Percentiles rank a stretch among this genome's conserved stretches.
These are phyloP conservation scores for Drosophila peninsularis DNA, from an alignment of 2,888 invertebrate species.

Conservation along the genomic window DNA sequence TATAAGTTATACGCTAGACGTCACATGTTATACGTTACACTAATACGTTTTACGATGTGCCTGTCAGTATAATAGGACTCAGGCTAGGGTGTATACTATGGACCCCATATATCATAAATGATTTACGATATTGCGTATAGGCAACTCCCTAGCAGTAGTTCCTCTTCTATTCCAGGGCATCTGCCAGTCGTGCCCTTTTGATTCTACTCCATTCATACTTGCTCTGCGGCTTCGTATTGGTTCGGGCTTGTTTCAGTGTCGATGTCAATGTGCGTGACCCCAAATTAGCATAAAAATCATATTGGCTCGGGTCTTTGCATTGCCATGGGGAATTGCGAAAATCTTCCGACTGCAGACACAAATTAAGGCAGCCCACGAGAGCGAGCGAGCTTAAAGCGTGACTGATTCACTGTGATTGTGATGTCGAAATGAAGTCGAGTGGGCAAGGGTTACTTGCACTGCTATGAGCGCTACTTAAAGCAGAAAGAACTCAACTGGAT, in stretches of 20 bases:
- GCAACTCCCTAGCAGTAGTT: too few relatives aligned
- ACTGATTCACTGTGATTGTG: slow-evolving; percentile 1
- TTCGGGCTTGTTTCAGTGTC: slow-evolving; percentile 42
- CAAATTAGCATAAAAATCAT: slow-evolving; percentile 81
- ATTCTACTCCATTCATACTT: background rate
- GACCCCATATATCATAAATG: too few relatives aligned
- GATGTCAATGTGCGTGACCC: slow-evolving; percentile 67
- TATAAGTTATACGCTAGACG: too few relatives aligned
- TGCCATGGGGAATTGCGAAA: slow-evolving; percentile 16
- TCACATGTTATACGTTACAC: too few relatives aligned
- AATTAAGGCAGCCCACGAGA: background rate
- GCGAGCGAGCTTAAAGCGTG: slow-evolving; percentile 27
- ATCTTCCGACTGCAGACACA: slow-evolving; percentile 11
- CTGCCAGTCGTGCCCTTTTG: background rate
- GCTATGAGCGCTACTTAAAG: too few relatives aligned
- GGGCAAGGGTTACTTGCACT: too few relatives aligned
- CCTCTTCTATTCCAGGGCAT: background rate
- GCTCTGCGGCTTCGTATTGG: slow-evolving; percentile 26
- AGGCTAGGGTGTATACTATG: too few relatives aligned
- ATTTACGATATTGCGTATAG: too few relatives aligned
- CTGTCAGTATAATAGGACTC: too few relatives aligned
- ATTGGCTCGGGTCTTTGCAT: slow-evolving; percentile 48
- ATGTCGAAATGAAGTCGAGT: too few relatives aligned
- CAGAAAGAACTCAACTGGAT: slow-evolving; percentile 27
- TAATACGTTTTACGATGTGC: too few relatives aligned